A percentile compares a stretch with the other conserved stretches of the same genome.
Evolutionary conservation across 2,113 vertebrate genomes (phyloP).

Genomic region (Nanger granti): DNA sequence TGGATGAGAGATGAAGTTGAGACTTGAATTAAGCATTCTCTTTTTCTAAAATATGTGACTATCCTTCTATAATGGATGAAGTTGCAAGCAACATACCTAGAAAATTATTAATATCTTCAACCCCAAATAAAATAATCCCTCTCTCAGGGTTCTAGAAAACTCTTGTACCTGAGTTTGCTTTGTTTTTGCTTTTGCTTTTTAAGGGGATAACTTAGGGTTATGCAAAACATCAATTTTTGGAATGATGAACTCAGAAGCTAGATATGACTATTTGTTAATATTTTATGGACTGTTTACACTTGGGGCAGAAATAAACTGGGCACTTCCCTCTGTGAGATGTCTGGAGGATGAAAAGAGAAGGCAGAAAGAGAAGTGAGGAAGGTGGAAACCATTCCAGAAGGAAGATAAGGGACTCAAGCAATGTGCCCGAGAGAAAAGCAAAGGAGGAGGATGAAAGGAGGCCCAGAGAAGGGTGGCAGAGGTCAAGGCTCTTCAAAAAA

Average conservation of each 20-base stretch:
- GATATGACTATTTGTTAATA: background rate
- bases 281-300: background rate
- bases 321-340: background rate
- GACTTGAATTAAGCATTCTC: background rate
- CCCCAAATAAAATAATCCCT: background rate
- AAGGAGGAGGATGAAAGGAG: conserved; percentile 45
- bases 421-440: background rate
- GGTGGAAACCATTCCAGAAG: background rate
- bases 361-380: background rate
- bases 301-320: conserved; percentile 23
- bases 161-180: background rate
- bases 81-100: background rate
- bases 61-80: background rate
- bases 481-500: conserved; percentile 34
- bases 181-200: background rate
- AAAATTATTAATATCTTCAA: background rate
- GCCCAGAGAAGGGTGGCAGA: conserved; percentile 25
- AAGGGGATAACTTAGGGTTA: background rate
- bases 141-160: background rate
- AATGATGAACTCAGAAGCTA: background rate
- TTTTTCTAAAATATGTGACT: background rate
- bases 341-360: background rate
- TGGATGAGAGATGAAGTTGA: background rate
- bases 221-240: background rate
- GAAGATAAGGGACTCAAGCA: background rate